These are phyloP conservation scores for Cryptocheilus praepositus DNA, from an alignment of 2,888 invertebrate genomes.

Conservation along the genomic window DNA sequence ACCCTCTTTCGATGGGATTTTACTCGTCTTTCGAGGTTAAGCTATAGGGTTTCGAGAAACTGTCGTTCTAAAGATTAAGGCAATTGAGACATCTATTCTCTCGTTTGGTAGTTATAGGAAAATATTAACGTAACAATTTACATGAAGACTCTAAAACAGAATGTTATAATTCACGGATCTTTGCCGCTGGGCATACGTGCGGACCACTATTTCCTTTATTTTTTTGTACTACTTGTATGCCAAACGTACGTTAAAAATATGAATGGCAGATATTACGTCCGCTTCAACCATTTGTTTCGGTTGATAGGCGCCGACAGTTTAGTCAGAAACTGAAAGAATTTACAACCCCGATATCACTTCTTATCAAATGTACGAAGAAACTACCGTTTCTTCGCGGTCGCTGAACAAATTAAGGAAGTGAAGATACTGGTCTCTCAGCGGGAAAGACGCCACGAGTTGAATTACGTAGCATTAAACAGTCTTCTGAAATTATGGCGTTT, in stretches of 20 bases:
- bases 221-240: too few species aligned
- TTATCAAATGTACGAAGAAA: neutral
- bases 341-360: conserved; percentile 1
- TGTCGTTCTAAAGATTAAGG: too few species aligned
- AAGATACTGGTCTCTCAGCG: conserved; percentile 9
- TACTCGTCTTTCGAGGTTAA: neutral
- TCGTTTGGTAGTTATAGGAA: too few species aligned
- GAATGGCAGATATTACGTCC: neutral
- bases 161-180: too few species aligned
- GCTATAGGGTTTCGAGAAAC: too few species aligned
- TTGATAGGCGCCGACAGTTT: neutral
- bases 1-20: neutral
- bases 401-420: conserved; percentile 8
- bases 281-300: neutral
- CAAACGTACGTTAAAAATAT: neutral
- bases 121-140: too few species aligned
- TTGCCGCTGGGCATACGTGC: too few species aligned
- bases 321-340: conserved; percentile 3
- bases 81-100: too few species aligned
- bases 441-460: conserved; percentile 19
- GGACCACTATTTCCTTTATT: too few species aligned
- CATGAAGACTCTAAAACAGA: too few species aligned
- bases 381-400: neutral
- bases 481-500: conserved; percentile 14
- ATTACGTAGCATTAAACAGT: conserved; percentile 30